phyloP scores from a whole-genome alignment of 2,888 invertebrate genomes.

The Drosophila nigricruria region DNA sequence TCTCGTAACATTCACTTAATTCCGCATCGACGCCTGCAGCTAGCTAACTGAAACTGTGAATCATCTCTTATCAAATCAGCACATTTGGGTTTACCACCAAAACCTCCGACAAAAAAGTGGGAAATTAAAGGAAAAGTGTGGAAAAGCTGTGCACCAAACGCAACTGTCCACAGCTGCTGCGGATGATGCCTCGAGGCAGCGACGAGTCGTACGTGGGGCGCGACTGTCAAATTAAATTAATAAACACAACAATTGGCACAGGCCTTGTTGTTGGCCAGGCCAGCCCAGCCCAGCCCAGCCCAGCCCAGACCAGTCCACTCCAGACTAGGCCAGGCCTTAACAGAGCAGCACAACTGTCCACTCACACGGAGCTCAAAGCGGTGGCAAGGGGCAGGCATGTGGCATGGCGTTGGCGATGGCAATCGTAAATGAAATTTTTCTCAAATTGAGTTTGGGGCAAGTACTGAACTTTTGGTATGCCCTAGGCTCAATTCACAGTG shows the following conservation, averaged over 20 bases:
- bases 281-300: conserved; percentile 2
- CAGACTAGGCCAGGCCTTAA: background rate
- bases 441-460: conserved; percentile 76
- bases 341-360: conserved; percentile 69
- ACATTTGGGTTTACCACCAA: conserved; percentile 51
- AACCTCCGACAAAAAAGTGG: conserved; percentile 6
- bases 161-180: conserved; percentile 67
- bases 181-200: conserved; percentile 57
- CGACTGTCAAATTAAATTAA: conserved; percentile 79
- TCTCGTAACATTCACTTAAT: background rate
- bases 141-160: conserved; percentile 26
- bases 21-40: conserved; percentile 9
- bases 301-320: background rate
- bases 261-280: conserved; percentile 31
- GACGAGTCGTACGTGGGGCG: conserved; percentile 53
- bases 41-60: conserved; percentile 14
- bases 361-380: conserved; percentile 58
- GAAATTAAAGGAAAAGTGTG: conserved; percentile 30
- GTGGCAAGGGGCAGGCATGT: background rate
- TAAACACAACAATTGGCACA: conserved; percentile 76
- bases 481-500: conserved; percentile 41
- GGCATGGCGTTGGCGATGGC: conserved; percentile 30
- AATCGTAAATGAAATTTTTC: conserved; percentile 77
- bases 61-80: conserved; percentile 38
- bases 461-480: conserved; percentile 76